Conservation (phyloP, 2,888 invertebrate genomes). For the Taphrorychus bicolor region DNA sequence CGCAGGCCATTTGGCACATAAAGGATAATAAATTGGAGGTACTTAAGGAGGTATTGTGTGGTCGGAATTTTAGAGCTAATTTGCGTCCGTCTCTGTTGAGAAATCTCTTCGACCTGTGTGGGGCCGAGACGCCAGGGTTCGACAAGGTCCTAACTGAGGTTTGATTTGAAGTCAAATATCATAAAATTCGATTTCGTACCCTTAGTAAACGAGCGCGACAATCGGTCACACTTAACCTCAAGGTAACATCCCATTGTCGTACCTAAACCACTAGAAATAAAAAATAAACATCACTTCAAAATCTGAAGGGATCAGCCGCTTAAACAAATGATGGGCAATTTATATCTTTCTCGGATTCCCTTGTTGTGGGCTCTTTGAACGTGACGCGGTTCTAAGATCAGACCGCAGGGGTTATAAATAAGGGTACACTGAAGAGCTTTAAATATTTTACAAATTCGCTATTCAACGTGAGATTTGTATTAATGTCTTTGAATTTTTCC, state of each 20-base stretch:
- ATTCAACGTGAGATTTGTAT: conserved; percentile 25
- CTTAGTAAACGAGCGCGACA: no score
- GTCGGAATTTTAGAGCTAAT: conserved; percentile 27
- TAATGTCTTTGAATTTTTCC: conserved; percentile 13
- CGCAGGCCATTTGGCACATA: conserved; percentile 29
- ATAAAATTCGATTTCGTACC: no score
- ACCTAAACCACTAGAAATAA: background rate
- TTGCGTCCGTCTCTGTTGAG: conserved; percentile 12
- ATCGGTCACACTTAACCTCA: no score
- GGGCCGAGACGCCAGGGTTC: no score
- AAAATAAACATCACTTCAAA: conserved; percentile 32
- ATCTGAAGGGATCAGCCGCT: conserved; percentile 29
- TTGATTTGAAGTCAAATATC: no score
- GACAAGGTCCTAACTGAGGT: no score
- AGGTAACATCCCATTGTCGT: conserved; percentile 15
- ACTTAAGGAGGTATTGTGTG: conserved; percentile 47
- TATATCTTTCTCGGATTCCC: conserved; percentile 40
- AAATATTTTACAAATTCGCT: conserved; percentile 36
- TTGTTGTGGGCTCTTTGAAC: conserved; percentile 31
- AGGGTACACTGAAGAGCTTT: conserved; percentile 23
- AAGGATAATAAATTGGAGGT: conserved; percentile 45
- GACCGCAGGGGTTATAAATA: conserved; percentile 25
- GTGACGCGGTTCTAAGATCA: conserved; percentile 35
- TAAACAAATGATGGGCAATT: conserved; percentile 37
- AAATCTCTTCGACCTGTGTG: conserved; percentile 23